phyloP scores from a whole-genome alignment of 2,797 vertebrate genomes.

The Chiloscyllium punctatum region DNA sequence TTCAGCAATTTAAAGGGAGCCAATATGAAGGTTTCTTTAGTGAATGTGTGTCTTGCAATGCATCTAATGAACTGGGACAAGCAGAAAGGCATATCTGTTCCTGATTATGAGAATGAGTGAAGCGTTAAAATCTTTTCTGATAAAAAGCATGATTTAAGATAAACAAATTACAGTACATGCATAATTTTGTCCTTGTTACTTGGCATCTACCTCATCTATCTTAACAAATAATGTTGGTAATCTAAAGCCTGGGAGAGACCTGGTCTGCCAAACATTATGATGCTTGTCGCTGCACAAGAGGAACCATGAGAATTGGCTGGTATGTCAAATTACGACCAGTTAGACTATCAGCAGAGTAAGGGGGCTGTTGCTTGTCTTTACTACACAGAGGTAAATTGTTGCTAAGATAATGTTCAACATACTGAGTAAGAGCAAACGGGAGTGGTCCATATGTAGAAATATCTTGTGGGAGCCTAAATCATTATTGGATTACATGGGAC shows the following conservation, averaged over 20 bases:
- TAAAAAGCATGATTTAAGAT: background rate
- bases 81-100: background rate
- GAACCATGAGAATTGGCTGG: background rate
- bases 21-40: background rate
- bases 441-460: background rate
- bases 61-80: conserved; percentile 1
- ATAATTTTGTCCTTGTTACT: background rate
- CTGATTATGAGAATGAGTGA: background rate
- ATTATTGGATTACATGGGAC: too few species aligned
- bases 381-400: background rate
- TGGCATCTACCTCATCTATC: background rate
- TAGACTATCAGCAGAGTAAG: background rate
- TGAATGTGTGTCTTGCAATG: background rate
- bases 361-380: background rate
- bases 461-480: background rate
- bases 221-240: background rate
- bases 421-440: background rate
- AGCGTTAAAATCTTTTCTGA: background rate
- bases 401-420: background rate
- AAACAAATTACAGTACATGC: background rate
- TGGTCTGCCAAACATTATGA: background rate
- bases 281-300: background rate
- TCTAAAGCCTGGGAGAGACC: background rate
- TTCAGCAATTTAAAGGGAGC: background rate
- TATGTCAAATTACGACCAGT: background rate